Evolutionary conservation across 2,113 vertebrate genomes (phyloP).

Genomic region (Pholis gunnellus): DNA sequence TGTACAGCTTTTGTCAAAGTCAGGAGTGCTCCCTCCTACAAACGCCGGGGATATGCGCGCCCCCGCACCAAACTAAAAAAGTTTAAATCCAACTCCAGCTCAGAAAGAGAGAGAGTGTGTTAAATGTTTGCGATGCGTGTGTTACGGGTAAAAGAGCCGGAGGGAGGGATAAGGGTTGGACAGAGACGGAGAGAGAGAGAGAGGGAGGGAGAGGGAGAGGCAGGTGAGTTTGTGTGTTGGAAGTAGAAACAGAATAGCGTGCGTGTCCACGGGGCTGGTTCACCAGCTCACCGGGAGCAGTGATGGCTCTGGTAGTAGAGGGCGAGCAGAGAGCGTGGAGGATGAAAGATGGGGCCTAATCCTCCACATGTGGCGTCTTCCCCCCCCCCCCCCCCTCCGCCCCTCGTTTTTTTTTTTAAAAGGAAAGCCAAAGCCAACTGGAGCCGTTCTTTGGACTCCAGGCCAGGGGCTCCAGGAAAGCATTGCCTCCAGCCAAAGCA

Average conservation of each 20-base stretch:
- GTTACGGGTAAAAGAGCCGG: constrained; percentile 33
- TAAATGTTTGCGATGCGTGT: constrained; percentile 26
- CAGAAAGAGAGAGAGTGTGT: constrained; percentile 29
- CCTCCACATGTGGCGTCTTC: constrained; percentile 86
- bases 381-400: background rate
- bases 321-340: constrained; percentile 82
- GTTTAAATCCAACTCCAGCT: constrained; percentile 66
- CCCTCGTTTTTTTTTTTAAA: constrained; percentile 32
- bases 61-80: constrained; percentile 67
- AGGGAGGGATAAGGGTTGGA: constrained; percentile 6
- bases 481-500: constrained; percentile 87
- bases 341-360: constrained; percentile 88
- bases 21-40: constrained; percentile 60
- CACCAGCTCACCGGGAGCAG: constrained; percentile 53
- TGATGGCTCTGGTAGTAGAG: constrained; percentile 75
- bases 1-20: constrained; percentile 57
- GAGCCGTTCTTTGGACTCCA: constrained; percentile 84
- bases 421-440: constrained; percentile 88
- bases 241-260: constrained; percentile 2
- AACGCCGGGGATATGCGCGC: constrained; percentile 56
- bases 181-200: background rate
- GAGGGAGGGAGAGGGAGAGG: constrained; percentile 3
- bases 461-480: constrained; percentile 87
- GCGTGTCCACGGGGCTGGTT: constrained; percentile 65
- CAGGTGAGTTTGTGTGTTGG: constrained; percentile 66